phyloP scores from a whole-genome alignment of 2,797 vertebrate species.

The Botia almorhae region DNA sequence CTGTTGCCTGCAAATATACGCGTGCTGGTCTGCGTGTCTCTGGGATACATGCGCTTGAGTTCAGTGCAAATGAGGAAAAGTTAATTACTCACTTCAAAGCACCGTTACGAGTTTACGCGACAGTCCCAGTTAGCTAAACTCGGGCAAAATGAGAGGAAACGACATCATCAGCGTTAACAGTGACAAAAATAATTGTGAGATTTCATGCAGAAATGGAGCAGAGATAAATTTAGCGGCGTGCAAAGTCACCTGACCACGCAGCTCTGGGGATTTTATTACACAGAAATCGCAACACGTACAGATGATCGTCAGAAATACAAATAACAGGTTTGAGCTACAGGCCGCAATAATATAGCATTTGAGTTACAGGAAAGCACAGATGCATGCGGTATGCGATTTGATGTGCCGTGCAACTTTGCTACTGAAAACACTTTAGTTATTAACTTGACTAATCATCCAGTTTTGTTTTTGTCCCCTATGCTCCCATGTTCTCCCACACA shows the following conservation, averaged over 20 bases:
- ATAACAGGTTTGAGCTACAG: neutral
- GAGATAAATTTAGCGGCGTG: slow-evolving; percentile 45
- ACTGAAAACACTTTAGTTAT: no score
- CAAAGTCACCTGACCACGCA: slow-evolving; percentile 39
- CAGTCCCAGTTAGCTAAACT: slow-evolving; percentile 11
- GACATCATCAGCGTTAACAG: neutral
- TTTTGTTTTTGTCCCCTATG: no score
- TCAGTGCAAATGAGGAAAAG: slow-evolving; percentile 7
- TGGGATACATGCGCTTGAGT: neutral
- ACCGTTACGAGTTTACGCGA: neutral
- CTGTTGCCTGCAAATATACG: neutral
- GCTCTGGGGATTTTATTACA: slow-evolving; percentile 41
- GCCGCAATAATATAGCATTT: no score
- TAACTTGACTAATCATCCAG: no score
- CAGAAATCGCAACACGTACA: slow-evolving; percentile 24
- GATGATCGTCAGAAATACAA: slow-evolving; percentile 35
- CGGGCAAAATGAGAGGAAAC: slow-evolving; percentile 10
- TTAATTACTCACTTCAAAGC: slow-evolving; percentile 19
- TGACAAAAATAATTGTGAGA: slow-evolving; percentile 41
- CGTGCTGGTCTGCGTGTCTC: neutral
- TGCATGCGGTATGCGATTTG: no score
- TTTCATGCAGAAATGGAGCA: slow-evolving; percentile 44
- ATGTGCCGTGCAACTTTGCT: no score
- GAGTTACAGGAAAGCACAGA: no score
- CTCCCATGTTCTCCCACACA: slow-evolving; percentile 1